phyloP scores from a whole-genome alignment of 1,140 invertebrate species.

The Rhynchophorus ferrugineus region DNA sequence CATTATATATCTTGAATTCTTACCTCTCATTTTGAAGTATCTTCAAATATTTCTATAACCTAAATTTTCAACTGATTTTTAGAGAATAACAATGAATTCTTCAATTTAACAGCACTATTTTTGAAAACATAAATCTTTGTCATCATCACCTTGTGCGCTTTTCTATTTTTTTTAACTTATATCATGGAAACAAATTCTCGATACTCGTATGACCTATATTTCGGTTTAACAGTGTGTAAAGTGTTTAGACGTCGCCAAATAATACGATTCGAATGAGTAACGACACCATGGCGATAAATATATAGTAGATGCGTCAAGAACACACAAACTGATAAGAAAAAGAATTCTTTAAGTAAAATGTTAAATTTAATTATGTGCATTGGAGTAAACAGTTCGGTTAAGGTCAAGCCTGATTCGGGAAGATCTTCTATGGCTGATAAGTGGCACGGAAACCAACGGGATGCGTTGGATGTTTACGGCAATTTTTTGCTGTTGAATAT shows the following conservation, averaged over 20 bases:
- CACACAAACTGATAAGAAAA: not conserved
- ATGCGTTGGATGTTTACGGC: too few species aligned
- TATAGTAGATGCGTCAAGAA: not conserved
- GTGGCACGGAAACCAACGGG: too few species aligned
- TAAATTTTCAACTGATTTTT: not conserved
- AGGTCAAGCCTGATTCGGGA: not conserved
- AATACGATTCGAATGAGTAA: not conserved
- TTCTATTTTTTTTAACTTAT: too few species aligned
- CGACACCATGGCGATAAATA: not conserved
- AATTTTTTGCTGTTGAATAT: too few species aligned
- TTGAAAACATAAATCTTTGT: conserved; percentile 6
- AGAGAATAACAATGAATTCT: not conserved
- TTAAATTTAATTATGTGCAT: not conserved
- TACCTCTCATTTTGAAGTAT: conserved; percentile 21
- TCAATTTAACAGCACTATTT: conserved; percentile 17
- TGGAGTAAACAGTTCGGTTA: not conserved
- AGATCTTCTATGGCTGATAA: too few species aligned
- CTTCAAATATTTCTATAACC: not conserved
- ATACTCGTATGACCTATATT: not conserved
- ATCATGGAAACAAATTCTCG: too few species aligned
- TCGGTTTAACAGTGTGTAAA: too few species aligned
- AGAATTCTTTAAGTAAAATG: not conserved
- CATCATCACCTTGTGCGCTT: conserved; percentile 10
- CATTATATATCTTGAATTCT: too few species aligned
- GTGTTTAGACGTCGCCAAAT: too few species aligned